These are phyloP conservation scores for Flabesymbios commensalis DNA, from an alignment of 2,888 invertebrate genomes.

Conservation along the genomic window DNA sequence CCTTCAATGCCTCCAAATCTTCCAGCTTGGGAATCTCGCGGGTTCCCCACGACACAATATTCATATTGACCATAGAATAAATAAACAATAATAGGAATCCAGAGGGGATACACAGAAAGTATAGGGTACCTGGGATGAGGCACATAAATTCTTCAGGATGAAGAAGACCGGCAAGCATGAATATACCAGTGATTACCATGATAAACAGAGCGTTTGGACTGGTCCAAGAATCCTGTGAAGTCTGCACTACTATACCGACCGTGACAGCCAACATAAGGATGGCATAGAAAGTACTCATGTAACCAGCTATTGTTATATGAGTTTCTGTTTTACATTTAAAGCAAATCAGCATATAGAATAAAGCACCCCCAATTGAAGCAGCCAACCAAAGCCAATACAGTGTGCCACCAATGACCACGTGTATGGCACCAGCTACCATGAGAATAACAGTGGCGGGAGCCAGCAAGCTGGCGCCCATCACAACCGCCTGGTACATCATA, in stretches of 20 bases:
- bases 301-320: constrained; percentile 48
- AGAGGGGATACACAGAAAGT: constrained; percentile 56
- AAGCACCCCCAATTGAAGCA: constrained; percentile 43
- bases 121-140: constrained; percentile 45
- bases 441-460: constrained; percentile 56
- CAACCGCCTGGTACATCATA: constrained; percentile 45
- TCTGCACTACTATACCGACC: constrained; percentile 86
- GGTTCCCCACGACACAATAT: constrained; percentile 59
- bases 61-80: constrained; percentile 55
- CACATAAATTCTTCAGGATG: constrained; percentile 57
- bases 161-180: constrained; percentile 43
- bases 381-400: constrained; percentile 44
- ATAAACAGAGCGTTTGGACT: constrained; percentile 55
- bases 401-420: constrained; percentile 42
- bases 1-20: constrained; percentile 39
- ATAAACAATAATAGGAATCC: constrained; percentile 56
- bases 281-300: constrained; percentile 74
- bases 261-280: constrained; percentile 57
- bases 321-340: constrained; percentile 41
- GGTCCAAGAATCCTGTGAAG: constrained; percentile 39
- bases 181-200: constrained; percentile 42
- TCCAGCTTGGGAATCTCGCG: constrained; percentile 50
- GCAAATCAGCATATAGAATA: constrained; percentile 46
- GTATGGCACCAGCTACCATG: constrained; percentile 56
- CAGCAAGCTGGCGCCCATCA: constrained; percentile 43